Evolutionary conservation across 2,888 invertebrate species (phyloP), one percentile per base, ranked within the genome.

Genomic region (Macrophya annulata): DNA sequence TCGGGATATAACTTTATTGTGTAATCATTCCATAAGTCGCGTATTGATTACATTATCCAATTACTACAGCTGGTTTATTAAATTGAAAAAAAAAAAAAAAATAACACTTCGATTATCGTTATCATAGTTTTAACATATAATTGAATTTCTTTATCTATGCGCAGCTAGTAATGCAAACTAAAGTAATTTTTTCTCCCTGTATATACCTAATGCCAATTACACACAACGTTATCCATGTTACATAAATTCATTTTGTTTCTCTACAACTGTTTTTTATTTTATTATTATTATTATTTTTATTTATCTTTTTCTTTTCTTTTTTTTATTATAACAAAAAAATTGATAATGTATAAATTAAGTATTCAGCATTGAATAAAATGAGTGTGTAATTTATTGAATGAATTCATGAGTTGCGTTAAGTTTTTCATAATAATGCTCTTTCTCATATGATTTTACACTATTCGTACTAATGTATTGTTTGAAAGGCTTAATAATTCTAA

Each of bases 31-130:
- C 62, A 55, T 55, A 55, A n/a, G 1, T 62, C 12, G 25, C 21
- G 21, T 62, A 62, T 62, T 62, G 62, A 62, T 62, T 62, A 25
- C 62, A 62, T 62, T 62, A 25, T 62, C 62, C 25, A 62, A 25
- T 62, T 8, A 55, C 25, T 10, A 10, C 12, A 3, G 48, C 12
- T 10, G 12, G 1, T 48, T 48, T 48, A 4, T n/a, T n/a, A n/a
- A n/a, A n/a, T n/a, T n/a, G n/a, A n/a, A n/a, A n/a, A n/a, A n/a
- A n/a, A n/a, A n/a, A n/a, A n/a, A n/a, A n/a, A n/a, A 48, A 48
- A 9, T 12, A 48, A 10, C 12, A 48, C 48, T 48, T 3, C 48
- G 48, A 12, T 12, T 9, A 48, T 10, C 12, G 48, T 48, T 48
- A 48, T 62, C 25, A 62, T 25, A 62, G 4, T 12, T 25, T 12